Evolutionary conservation across 2,113 vertebrate species (phyloP).

Genomic region (Syrmaticus mikado): DNA sequence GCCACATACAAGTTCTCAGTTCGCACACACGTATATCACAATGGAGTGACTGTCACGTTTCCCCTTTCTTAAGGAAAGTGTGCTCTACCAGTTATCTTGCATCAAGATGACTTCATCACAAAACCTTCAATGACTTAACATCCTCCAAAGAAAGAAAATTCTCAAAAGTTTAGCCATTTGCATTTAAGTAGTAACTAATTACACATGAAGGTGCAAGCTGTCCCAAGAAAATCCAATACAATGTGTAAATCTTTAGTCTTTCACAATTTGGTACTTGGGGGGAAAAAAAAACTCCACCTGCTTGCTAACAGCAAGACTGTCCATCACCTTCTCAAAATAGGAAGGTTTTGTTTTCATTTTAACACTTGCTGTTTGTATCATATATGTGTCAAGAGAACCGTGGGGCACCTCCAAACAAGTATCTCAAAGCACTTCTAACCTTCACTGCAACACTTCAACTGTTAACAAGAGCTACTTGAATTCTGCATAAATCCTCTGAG

Average conservation of each 20-base stretch:
- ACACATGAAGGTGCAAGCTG: background rate
- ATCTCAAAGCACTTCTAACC: background rate
- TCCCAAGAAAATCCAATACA: background rate
- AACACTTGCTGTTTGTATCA: background rate
- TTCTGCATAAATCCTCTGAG: background rate
- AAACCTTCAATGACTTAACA: background rate
- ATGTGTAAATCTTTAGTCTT: background rate
- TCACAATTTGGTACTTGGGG: background rate
- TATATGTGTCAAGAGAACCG: background rate
- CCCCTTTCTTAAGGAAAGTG: background rate
- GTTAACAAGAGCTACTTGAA: background rate
- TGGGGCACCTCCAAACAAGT: background rate
- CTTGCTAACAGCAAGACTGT: background rate
- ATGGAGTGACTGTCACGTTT: background rate
- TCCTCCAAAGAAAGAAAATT: background rate
- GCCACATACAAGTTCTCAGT: background rate
- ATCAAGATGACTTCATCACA: background rate
- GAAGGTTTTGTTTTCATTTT: background rate
- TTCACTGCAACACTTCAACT: background rate
- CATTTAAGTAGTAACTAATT: conserved; percentile 34
- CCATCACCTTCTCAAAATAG: background rate
- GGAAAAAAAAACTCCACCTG: background rate
- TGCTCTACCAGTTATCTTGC: background rate
- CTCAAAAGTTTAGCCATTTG: background rate
- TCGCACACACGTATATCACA: background rate